Evolutionary conservation across 2,888 invertebrate genomes (phyloP), one percentile per base, ranked within the genome.

Genomic region (Metellina segmentata): DNA sequence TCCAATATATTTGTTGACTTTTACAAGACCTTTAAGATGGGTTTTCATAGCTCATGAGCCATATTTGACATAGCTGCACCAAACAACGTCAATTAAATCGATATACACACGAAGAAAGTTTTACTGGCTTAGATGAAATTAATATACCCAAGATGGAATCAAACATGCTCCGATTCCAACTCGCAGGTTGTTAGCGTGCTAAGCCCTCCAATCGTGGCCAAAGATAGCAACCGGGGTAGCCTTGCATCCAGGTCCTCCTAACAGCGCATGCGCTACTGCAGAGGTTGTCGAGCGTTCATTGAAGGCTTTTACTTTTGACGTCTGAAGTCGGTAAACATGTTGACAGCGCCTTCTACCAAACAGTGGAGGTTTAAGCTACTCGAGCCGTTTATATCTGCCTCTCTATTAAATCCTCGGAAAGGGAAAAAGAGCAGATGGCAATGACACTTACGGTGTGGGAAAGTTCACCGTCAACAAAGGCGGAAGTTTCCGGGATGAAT

Each of bases 251-350:
- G 6, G 1, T 1, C 11, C 16, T 49, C 11, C 34, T 20, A 6
- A 6, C 6, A 19, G 70, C 78, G 86, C 86, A 86, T 78, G 86
- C 71, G 78, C 71, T 20, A 19, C 11, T 71, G 49, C 20, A 61
- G 51, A 77, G 70, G 78, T 49, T 69, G 77, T 53, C 53, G n/a
- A 74, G 51, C 70, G 86, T 86, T 86, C 86, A 86, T 82, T 86
- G 78, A 86, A 79, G 71, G 16, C 9, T 79, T 86, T 78, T 86
- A 70, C 53, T 86, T 86, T 20, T 71, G 51, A 48, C 70, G 51
- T 51, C 52, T 78, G 34, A 69, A 51, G 78, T 69, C 70, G 19
- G 86, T 86, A 86, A 86, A 86, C 78, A 86, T 71, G 77, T 86
- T 78, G 79, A 78, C 86, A 86, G 82, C 72, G 52, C 19, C 49